Conservation (phyloP, 2,888 invertebrate species). For the Drosophila tripunctata region DNA sequence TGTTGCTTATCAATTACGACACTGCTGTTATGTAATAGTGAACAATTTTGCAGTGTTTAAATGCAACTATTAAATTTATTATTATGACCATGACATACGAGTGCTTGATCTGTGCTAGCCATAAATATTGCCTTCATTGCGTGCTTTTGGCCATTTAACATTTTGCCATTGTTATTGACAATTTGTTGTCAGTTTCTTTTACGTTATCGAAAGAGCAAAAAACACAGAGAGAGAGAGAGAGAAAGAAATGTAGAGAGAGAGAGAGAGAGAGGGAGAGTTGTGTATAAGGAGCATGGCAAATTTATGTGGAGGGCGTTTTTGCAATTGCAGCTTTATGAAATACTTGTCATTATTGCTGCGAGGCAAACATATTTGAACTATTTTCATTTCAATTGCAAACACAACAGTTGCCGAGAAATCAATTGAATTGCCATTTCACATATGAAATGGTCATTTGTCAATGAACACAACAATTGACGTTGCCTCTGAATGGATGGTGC, state of each 20-base stretch:
- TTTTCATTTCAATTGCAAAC: constrained; percentile 78
- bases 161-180: constrained; percentile 74
- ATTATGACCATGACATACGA: constrained; percentile 66
- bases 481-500: neutral
- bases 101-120: constrained; percentile 68
- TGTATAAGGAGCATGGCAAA: constrained; percentile 33
- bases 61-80: constrained; percentile 75
- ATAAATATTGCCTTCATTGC: constrained; percentile 61
- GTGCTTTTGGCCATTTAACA: constrained; percentile 58
- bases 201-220: neutral
- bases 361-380: constrained; percentile 74
- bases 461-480: constrained; percentile 66
- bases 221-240: neutral
- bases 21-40: constrained; percentile 3
- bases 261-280: neutral
- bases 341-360: constrained; percentile 70
- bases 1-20: constrained; percentile 4
- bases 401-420: constrained; percentile 62
- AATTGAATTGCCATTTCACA: constrained; percentile 80
- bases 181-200: constrained; percentile 67
- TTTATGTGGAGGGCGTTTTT: constrained; percentile 54
- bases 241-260: constrained; percentile 19
- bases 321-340: constrained; percentile 62
- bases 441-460: constrained; percentile 79
- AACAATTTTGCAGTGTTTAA: constrained; percentile 42